phyloP scores from a whole-genome alignment of 2,888 invertebrate genomes.

The Drosophila greeni region DNA sequence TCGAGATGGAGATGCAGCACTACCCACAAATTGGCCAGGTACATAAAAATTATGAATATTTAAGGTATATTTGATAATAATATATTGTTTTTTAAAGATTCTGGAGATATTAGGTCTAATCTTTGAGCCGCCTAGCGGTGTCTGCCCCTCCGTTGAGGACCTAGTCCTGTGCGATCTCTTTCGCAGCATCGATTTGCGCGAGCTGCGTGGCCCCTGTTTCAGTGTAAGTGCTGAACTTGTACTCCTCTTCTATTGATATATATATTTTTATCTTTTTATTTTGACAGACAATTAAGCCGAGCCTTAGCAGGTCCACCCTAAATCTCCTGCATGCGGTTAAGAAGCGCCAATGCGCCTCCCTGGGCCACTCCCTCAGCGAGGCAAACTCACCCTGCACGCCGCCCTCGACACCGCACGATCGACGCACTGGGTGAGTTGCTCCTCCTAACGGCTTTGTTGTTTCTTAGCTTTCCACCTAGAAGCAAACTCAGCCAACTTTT shows the following conservation, averaged over 20 bases:
- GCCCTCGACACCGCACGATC: conserved; percentile 79
- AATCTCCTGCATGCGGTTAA: conserved; percentile 79
- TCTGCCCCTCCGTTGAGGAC: conserved; percentile 88
- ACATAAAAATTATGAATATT: fast-evolving
- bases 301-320: conserved; percentile 78
- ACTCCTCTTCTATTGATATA: too few species aligned
- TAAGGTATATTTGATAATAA: not conserved
- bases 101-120: conserved; percentile 88
- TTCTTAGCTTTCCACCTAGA: conserved; percentile 28
- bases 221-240: conserved; percentile 81
- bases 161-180: conserved; percentile 90
- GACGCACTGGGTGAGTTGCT: conserved; percentile 77
- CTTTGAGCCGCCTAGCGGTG: conserved; percentile 84
- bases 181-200: conserved; percentile 91
- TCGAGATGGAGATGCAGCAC: conserved; percentile 84
- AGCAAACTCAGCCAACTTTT: conserved; percentile 18
- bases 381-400: conserved; percentile 79
- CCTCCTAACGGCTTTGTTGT: conserved; percentile 2
- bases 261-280: too few species aligned
- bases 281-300: conserved; percentile 78
- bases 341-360: conserved; percentile 78
- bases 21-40: conserved; percentile 84
- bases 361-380: conserved; percentile 78
- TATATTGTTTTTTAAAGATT: conserved; percentile 80
- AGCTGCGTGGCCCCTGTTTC: conserved; percentile 90